Evolutionary conservation across 2,797 vertebrate species (phyloP).

Genomic region (Erithacus rubecula): DNA sequence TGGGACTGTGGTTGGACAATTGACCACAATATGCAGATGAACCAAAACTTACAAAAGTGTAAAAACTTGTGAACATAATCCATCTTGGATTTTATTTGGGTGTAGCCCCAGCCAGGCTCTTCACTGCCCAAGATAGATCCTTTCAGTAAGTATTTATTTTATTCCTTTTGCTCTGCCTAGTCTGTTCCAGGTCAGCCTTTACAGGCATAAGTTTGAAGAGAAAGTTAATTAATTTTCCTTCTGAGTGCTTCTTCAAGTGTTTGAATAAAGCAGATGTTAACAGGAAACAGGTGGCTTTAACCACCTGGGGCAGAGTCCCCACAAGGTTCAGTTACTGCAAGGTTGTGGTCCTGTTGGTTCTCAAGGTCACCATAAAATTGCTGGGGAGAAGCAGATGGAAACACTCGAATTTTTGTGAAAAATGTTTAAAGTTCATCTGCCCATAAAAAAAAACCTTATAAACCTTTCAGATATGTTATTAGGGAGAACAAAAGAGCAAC

Average conservation of each 20-base stretch:
- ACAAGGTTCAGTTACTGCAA: neutral
- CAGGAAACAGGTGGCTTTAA: neutral
- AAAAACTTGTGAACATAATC: no score
- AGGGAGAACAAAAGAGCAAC: neutral
- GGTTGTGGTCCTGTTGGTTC: neutral
- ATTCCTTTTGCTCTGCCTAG: no score
- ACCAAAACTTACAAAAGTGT: no score
- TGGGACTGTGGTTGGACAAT: no score
- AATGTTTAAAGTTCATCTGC: neutral
- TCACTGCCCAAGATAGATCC: no score
- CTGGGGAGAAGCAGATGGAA: neutral
- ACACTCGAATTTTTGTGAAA: neutral
- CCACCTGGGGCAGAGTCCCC: neutral
- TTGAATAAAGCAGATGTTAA: neutral
- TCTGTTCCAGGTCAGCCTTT: no score
- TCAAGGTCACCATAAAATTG: neutral
- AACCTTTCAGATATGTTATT: neutral
- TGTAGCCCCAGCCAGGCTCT: no score
- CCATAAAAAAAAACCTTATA: neutral
- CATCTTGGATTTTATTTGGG: no score
- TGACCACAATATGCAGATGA: no score
- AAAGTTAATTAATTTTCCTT: neutral
- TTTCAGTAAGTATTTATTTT: no score
- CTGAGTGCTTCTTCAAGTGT: neutral
- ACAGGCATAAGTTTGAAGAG: neutral